Conservation (phyloP, 2,888 invertebrate species). For the Lydus trimaculatus region DNA sequence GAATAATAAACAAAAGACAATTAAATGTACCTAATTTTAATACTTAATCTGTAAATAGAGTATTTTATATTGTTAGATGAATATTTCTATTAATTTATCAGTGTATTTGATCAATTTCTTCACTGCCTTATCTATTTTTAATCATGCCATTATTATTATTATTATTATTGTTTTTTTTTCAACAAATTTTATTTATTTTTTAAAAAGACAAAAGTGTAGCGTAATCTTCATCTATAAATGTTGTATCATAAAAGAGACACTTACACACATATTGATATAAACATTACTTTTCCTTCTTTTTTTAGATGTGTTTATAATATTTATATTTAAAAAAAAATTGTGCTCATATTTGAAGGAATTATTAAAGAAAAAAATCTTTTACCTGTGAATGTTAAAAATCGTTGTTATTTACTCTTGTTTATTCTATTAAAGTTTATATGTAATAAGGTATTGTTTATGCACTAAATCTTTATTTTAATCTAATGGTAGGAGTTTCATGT, state of each 20-base stretch:
- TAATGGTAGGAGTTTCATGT: conserved; percentile 49
- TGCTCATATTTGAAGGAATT: conserved; percentile 46
- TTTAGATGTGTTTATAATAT: conserved; percentile 34
- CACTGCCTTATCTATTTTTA: conserved; percentile 54
- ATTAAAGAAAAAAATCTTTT: conserved; percentile 36
- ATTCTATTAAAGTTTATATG: conserved; percentile 59
- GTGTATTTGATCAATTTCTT: conserved; percentile 49
- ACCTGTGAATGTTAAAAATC: conserved; percentile 56
- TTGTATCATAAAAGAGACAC: conserved; percentile 9
- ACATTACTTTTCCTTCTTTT: conserved; percentile 14
- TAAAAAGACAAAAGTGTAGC: conserved; percentile 18
- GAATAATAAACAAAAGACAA: conserved; percentile 48
- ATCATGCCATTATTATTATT: conserved; percentile 48
- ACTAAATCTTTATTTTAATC: conserved; percentile 51
- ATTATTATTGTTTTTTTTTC: conserved; percentile 40
- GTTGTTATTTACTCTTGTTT: conserved; percentile 60
- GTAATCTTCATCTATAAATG: conserved; percentile 21
- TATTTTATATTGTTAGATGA: conserved; percentile 51
- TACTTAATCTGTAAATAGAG: conserved; percentile 54
- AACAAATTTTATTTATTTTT: conserved; percentile 31
- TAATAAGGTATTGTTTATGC: conserved; percentile 56
- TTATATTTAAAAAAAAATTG: conserved; percentile 34
- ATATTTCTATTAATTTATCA: conserved; percentile 48
- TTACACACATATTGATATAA: conserved; percentile 19
- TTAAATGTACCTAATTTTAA: conserved; percentile 57